Evolutionary conservation across 2,888 invertebrate genomes (phyloP).

Genomic region (Ophonus ardosiacus): DNA sequence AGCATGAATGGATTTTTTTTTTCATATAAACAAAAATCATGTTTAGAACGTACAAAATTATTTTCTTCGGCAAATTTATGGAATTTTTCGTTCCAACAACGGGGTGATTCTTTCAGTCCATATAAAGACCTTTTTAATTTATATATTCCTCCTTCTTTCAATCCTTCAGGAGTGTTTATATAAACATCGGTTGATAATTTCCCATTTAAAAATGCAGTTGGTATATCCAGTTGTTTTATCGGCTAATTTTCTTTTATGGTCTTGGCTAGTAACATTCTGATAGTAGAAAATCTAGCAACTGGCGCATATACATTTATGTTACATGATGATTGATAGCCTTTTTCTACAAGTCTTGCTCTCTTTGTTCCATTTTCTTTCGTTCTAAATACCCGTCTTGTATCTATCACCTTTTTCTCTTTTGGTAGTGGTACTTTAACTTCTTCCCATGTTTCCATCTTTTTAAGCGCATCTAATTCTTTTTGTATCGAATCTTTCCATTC

Average conservation of each 20-base stretch:
- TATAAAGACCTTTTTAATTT: slow-evolving; percentile 45
- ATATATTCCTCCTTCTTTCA: slow-evolving; percentile 49
- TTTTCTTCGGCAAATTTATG: background rate
- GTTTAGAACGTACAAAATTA: no score
- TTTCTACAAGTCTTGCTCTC: slow-evolving; percentile 67
- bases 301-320: background rate
- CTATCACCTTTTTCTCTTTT: slow-evolving; percentile 63
- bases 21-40: slow-evolving; percentile 2
- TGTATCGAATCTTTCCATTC: background rate
- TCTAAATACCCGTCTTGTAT: slow-evolving; percentile 67
- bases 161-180: background rate
- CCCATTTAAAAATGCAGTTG: background rate
- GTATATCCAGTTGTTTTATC: no score
- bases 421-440: slow-evolving; percentile 52
- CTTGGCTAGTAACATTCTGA: background rate
- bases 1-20: background rate
- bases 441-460: background rate
- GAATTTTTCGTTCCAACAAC: slow-evolving; percentile 33
- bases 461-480: background rate
- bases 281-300: background rate
- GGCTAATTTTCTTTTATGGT: background rate
- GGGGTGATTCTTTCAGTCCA: slow-evolving; percentile 25
- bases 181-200: background rate
- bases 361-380: slow-evolving; percentile 63
- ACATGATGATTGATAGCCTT: slow-evolving; percentile 65